Conservation (phyloP, 2,113 vertebrate genomes). For the Dermatemys mawii region DNA sequence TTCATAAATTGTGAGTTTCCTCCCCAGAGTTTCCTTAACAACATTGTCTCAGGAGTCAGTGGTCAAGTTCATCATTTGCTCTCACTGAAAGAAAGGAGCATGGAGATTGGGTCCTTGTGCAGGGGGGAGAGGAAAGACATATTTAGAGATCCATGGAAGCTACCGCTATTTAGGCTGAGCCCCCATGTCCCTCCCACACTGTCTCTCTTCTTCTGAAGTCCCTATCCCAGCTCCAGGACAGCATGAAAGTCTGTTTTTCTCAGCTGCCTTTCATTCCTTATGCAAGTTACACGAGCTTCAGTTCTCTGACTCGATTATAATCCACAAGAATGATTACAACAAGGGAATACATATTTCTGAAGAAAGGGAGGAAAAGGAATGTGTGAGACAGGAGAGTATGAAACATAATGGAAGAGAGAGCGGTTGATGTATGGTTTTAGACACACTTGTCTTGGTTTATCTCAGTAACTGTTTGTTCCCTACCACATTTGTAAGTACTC, state of each 20-base stretch:
- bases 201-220: not conserved
- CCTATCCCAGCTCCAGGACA: not conserved
- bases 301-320: not conserved
- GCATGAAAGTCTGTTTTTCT: not conserved
- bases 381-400: not conserved
- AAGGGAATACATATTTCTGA: not conserved
- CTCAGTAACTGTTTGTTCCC: not conserved
- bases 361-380: not conserved
- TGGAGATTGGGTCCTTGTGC: not conserved
- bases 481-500: constrained; percentile 17
- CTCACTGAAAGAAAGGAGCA: not conserved
- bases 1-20: not conserved
- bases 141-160: not conserved
- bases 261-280: not conserved
- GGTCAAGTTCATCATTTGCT: not conserved
- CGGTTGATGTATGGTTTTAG: not conserved
- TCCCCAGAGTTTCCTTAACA: not conserved
- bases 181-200: not conserved
- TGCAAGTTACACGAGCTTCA: not conserved
- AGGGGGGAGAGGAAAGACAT: too few species aligned
- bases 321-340: not conserved
- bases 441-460: not conserved
- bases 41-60: not conserved
- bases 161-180: not conserved
- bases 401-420: not conserved